phyloP scores from a whole-genome alignment of 2,797 vertebrate genomes.

The Rhabdophis nuchalis region DNA sequence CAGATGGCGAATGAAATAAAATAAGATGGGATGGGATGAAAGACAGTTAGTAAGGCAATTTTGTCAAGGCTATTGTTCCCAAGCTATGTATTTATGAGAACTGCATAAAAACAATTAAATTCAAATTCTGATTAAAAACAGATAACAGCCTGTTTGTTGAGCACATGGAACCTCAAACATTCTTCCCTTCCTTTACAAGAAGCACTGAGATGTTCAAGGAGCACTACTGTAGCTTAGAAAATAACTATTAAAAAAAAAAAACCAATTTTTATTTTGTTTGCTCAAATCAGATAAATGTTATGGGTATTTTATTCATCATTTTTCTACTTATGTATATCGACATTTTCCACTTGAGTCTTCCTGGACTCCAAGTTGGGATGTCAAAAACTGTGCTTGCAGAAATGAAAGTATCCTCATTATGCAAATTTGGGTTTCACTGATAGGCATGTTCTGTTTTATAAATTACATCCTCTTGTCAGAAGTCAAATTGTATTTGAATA shows the following conservation, averaged over 20 bases:
- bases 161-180: slow-evolving; percentile 68
- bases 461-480: slow-evolving; percentile 93
- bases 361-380: slow-evolving; percentile 79
- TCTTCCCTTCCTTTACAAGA: slow-evolving; percentile 50
- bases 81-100: slow-evolving; percentile 53
- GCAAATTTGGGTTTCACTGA: slow-evolving; percentile 86
- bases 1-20: slow-evolving; percentile 46
- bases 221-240: slow-evolving; percentile 64
- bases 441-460: slow-evolving; percentile 92
- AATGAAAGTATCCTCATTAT: slow-evolving; percentile 93
- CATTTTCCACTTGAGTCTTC: slow-evolving; percentile 77
- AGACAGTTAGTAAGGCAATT: slow-evolving; percentile 44
- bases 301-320: slow-evolving; percentile 75
- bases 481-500: slow-evolving; percentile 96
- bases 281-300: slow-evolving; percentile 76
- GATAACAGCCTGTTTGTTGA: slow-evolving; percentile 78
- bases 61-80: slow-evolving; percentile 46
- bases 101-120: slow-evolving; percentile 75
- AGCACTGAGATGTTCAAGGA: slow-evolving; percentile 67
- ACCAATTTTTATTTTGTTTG: slow-evolving; percentile 72
- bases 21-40: background rate
- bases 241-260: slow-evolving; percentile 55
- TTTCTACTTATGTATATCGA: slow-evolving; percentile 79
- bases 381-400: slow-evolving; percentile 87
- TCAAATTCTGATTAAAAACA: slow-evolving; percentile 87